Percentiles rank a stretch among this genome's conserved stretches.
Evolutionary conservation across 2,113 vertebrate genomes (phyloP).

Genomic region (Gavia stellata): DNA sequence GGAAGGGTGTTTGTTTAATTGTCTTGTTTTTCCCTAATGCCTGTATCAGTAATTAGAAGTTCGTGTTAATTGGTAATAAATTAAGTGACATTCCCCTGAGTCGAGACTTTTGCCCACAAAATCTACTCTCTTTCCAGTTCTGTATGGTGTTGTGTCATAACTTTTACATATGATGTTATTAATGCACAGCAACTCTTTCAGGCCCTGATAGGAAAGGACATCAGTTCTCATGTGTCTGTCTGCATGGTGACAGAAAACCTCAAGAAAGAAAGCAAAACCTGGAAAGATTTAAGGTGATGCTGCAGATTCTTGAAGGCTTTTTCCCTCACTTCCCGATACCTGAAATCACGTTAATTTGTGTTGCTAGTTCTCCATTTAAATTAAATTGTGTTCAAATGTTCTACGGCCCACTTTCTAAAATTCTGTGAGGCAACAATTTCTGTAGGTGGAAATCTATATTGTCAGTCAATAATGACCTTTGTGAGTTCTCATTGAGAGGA

Average conservation of each 20-base stretch:
- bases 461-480: neutral
- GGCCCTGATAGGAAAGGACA: constrained; percentile 94
- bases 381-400: neutral
- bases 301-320: neutral
- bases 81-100: neutral
- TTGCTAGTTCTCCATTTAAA: neutral
- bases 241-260: constrained; percentile 96
- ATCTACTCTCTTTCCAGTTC: neutral
- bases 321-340: neutral
- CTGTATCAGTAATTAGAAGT: neutral
- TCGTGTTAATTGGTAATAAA: neutral
- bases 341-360: neutral
- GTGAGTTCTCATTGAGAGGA: neutral
- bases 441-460: neutral
- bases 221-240: constrained; percentile 95
- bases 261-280: constrained; percentile 94
- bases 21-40: neutral
- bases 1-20: neutral
- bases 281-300: constrained; percentile 92
- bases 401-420: neutral
- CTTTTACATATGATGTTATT: neutral
- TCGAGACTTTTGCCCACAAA: neutral
- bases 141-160: neutral
- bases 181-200: constrained; percentile 48
- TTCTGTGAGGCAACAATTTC: neutral